phyloP scores from a whole-genome alignment of 1,140 invertebrate genomes.

The Lasaia peninsularis region DNA sequence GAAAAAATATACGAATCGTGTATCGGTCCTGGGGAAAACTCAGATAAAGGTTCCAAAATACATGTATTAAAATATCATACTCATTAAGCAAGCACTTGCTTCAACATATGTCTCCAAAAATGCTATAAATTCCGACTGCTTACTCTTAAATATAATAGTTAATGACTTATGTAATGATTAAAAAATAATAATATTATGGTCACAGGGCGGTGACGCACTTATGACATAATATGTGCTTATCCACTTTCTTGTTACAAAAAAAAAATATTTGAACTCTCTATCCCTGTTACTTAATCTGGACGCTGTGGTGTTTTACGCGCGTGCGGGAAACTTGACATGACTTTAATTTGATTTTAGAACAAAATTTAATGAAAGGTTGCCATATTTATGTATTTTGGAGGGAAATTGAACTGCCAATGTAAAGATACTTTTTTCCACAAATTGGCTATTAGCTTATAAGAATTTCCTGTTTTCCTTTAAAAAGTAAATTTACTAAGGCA shows the following conservation, averaged over 20 bases:
- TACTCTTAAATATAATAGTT: no score
- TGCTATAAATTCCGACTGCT: no score
- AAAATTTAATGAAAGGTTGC: constrained; percentile 56
- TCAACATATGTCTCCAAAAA: no score
- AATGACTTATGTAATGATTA: no score
- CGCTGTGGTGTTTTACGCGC: constrained; percentile 38
- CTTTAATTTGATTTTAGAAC: constrained; percentile 63
- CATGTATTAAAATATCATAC: no score
- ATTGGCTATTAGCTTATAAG: not conserved
- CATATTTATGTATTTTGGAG: constrained; percentile 65
- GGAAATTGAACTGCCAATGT: constrained; percentile 38
- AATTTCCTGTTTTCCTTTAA: not conserved
- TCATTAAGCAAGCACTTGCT: no score
- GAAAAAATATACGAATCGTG: not conserved
- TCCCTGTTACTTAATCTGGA: constrained; percentile 29
- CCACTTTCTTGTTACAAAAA: not conserved
- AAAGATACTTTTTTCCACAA: constrained; percentile 12
- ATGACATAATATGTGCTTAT: not conserved
- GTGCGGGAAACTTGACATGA: constrained; percentile 57
- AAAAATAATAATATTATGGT: no score
- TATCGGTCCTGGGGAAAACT: no score
- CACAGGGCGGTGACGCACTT: no score
- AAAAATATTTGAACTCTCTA: constrained; percentile 28
- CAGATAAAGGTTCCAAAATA: no score
- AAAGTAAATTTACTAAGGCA: constrained; percentile 5